Conservation (phyloP, 2,888 invertebrate genomes). For the Melinopterus prodromus region DNA sequence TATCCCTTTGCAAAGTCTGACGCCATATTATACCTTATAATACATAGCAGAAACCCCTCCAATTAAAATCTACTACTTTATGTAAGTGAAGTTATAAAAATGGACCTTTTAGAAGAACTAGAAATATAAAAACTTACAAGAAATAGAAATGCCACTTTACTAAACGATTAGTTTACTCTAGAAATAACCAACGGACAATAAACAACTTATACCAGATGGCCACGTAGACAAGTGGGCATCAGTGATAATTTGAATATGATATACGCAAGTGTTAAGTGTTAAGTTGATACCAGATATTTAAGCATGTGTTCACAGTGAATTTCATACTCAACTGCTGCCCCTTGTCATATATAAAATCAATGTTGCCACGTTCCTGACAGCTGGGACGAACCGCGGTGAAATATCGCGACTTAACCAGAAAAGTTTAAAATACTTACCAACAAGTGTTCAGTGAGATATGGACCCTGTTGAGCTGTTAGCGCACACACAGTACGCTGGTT, state of each 20-base stretch:
- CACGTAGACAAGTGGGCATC: neutral
- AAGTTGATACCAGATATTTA: neutral
- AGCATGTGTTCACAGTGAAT: constrained; percentile 4
- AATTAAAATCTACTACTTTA: no score
- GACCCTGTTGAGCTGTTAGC: neutral
- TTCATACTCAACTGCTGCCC: neutral
- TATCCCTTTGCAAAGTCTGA: neutral
- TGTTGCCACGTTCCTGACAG: neutral
- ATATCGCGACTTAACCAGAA: neutral
- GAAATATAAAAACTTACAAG: no score
- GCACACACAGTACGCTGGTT: neutral
- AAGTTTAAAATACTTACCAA: neutral
- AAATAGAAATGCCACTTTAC: no score
- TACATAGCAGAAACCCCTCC: no score
- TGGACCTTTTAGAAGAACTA: no score
- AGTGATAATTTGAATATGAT: neutral
- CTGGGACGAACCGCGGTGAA: neutral
- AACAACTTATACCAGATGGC: neutral
- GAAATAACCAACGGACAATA: neutral
- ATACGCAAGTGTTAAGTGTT: neutral
- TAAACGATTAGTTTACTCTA: neutral
- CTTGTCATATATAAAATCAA: neutral
- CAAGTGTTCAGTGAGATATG: neutral
- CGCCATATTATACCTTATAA: neutral
- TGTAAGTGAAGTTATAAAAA: no score